phyloP scores from a whole-genome alignment of 1,140 invertebrate genomes.

The Anthonomus grandis region DNA sequence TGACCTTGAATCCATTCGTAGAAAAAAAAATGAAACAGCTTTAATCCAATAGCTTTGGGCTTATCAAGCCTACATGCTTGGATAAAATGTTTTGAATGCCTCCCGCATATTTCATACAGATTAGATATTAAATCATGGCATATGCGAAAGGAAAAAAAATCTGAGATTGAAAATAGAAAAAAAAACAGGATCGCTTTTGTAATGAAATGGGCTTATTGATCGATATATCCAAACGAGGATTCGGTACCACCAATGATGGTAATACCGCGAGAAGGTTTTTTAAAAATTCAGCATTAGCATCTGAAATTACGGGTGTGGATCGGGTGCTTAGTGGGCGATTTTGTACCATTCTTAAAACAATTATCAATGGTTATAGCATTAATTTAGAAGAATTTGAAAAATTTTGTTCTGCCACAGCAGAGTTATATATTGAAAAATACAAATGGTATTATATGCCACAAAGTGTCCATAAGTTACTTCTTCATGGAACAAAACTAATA shows the following conservation, averaged over 20 bases:
- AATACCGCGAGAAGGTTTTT: constrained; percentile 47
- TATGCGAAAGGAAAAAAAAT: constrained; percentile 3
- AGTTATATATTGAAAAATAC: no score
- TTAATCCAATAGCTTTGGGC: no score
- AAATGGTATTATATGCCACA: no score
- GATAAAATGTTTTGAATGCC: constrained; percentile 33
- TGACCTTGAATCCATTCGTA: no score
- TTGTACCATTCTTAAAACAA: not conserved
- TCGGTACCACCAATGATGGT: constrained; percentile 44
- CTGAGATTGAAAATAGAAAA: constrained; percentile 8
- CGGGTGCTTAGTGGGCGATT: not conserved
- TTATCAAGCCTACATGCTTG: constrained; percentile 30
- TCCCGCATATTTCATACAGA: constrained; percentile 33
- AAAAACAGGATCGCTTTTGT: constrained; percentile 7
- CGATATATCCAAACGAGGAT: constrained; percentile 33
- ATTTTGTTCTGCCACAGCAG: no score
- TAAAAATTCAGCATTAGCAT: constrained; percentile 33
- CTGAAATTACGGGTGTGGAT: constrained; percentile 44
- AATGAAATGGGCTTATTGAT: constrained; percentile 21
- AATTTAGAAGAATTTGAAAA: not conserved
- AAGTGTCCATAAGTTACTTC: no score
- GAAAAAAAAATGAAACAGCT: no score
- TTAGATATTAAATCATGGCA: constrained; percentile 36
- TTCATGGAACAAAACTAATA: no score
- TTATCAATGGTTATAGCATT: not conserved